These are phyloP conservation scores for Heterocephalus glaber DNA, from an alignment of 2,113 vertebrate species.

Conservation along the genomic window DNA sequence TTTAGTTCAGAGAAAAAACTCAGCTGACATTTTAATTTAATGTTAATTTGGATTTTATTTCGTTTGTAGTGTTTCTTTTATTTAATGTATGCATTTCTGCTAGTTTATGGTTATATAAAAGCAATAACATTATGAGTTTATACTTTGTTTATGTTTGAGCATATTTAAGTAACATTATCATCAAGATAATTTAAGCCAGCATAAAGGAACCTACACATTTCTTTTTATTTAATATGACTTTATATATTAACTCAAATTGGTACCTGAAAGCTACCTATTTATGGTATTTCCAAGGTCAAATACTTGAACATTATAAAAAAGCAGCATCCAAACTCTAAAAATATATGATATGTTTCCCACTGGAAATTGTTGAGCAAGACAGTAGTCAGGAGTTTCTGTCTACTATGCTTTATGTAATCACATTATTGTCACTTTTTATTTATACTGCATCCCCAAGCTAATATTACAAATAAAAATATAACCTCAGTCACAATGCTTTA, in stretches of 20 bases:
- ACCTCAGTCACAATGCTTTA: background rate
- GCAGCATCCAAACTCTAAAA: background rate
- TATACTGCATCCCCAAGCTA: slow-evolving; percentile 30
- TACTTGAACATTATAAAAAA: background rate
- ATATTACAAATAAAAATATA: slow-evolving; percentile 56
- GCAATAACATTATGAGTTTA: slow-evolving; percentile 46
- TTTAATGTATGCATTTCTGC: slow-evolving; percentile 65
- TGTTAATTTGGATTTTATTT: slow-evolving; percentile 64
- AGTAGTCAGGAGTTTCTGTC: background rate
- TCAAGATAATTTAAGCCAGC: slow-evolving; percentile 63
- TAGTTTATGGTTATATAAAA: slow-evolving; percentile 59
- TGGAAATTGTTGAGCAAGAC: background rate
- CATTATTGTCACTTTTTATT: background rate
- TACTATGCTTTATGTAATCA: slow-evolving; percentile 35
- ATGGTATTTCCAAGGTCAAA: background rate
- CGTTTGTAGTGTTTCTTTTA: slow-evolving; percentile 54
- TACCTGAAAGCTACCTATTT: background rate
- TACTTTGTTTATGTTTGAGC: slow-evolving; percentile 62
- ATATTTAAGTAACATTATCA: slow-evolving; percentile 64
- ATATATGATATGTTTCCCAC: background rate
- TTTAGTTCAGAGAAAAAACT: slow-evolving; percentile 41
- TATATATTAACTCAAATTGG: background rate
- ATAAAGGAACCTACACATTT: background rate
- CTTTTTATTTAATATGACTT: background rate
- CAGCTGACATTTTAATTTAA: slow-evolving; percentile 65